Percentiles rank a stretch among this genome's conserved stretches.
phyloP scores from a whole-genome alignment of 2,888 invertebrate genomes.

The Cataglyphis livida region DNA sequence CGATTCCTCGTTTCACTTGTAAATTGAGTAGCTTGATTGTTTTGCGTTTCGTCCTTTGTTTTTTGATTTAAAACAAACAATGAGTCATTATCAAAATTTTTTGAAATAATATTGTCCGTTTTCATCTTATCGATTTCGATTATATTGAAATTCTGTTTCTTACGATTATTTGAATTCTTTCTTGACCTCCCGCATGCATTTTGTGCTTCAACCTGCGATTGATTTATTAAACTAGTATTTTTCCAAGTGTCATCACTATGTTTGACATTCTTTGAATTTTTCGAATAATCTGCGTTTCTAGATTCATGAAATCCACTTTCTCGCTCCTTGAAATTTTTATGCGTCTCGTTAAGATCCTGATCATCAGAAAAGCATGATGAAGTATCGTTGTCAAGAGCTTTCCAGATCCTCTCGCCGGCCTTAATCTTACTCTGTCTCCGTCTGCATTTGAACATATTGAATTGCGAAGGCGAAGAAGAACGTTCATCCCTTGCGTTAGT shows the following conservation, averaged over 20 bases:
- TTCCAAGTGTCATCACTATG: conserved; percentile 18
- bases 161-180: conserved; percentile 14
- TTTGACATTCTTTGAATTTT: conserved; percentile 6
- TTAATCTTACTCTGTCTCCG: conserved; percentile 82
- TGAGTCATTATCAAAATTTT: conserved; percentile 65
- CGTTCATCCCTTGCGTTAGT: conserved; percentile 27
- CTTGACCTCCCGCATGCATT: not conserved
- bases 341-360: not conserved
- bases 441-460: conserved; percentile 61
- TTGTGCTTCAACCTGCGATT: not conserved
- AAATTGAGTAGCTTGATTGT: not conserved
- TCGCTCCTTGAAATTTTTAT: not conserved
- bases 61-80: conserved; percentile 57
- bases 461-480: conserved; percentile 30
- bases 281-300: not conserved
- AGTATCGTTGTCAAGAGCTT: conserved; percentile 74
- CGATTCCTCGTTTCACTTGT: conserved; percentile 62
- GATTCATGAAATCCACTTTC: conserved; percentile 1
- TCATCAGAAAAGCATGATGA: not conserved
- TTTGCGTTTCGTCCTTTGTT: not conserved
- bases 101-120: not conserved
- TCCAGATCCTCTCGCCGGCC: conserved; percentile 82
- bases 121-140: conserved; percentile 2
- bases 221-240: conserved; percentile 1
- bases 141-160: not conserved